Conservation (phyloP, 2,113 vertebrate species). For the Myodes glareolus region DNA sequence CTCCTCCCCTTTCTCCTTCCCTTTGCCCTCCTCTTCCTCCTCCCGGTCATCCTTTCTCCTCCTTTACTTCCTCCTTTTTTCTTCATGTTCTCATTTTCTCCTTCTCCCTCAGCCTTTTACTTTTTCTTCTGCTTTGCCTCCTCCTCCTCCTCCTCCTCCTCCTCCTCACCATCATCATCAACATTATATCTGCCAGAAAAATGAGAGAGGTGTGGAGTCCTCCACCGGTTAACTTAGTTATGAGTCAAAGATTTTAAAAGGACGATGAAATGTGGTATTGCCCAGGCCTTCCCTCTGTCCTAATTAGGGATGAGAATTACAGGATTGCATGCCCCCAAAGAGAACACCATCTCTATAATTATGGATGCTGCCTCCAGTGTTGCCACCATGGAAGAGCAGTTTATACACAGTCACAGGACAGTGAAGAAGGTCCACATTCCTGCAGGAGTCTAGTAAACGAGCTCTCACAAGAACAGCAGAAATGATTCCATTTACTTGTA, state of each 20-base stretch:
- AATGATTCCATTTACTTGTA: neutral
- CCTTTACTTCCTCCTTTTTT: neutral
- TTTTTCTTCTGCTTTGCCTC: no score
- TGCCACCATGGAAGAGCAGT: neutral
- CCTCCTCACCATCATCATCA: neutral
- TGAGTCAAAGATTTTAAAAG: conserved; percentile 58
- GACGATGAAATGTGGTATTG: conserved; percentile 34
- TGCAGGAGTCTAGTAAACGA: neutral
- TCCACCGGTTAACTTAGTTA: conserved; percentile 48
- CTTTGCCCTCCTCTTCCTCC: neutral
- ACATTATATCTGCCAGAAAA: neutral
- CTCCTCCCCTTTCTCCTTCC: neutral
- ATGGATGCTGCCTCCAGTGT: neutral
- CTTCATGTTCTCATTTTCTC: neutral
- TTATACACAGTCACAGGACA: neutral
- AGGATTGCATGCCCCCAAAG: neutral
- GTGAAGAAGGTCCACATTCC: neutral
- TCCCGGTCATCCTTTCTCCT: neutral
- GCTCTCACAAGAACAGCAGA: neutral
- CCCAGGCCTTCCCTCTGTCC: neutral
- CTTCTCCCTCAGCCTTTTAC: neutral
- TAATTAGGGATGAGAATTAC: conserved; percentile 38
- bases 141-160: no score
- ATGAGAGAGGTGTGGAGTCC: conserved; percentile 9
- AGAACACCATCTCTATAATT: neutral